These are phyloP conservation scores for Montipora capitata DNA, from an alignment of 92 coral and sea anemone species.

Conservation along the genomic window DNA sequence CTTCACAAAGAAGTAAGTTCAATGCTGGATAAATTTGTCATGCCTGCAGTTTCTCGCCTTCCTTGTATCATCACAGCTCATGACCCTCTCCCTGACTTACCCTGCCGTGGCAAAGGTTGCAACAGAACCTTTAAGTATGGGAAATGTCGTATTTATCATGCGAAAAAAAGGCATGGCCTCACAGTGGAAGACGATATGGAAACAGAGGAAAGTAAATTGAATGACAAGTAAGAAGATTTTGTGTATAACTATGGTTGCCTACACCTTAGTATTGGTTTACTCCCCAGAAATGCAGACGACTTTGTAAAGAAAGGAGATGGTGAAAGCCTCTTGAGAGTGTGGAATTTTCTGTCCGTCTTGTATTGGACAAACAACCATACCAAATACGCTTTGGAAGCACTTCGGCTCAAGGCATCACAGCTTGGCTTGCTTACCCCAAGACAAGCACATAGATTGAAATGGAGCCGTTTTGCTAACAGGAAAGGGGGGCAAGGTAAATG, in stretches of 20 bases:
- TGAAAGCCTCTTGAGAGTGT: slow-evolving; percentile 57
- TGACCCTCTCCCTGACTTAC: background rate
- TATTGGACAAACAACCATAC: slow-evolving; percentile 11
- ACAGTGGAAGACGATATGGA: too few species aligned
- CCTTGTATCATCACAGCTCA: background rate
- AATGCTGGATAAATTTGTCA: slow-evolving; percentile 63
- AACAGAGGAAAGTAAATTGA: background rate
- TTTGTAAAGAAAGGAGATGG: slow-evolving; percentile 68
- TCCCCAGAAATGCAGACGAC: slow-evolving; percentile 68
- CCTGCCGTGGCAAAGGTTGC: too few species aligned
- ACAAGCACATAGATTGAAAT: slow-evolving; percentile 63
- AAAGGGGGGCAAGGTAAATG: slow-evolving; percentile 59
- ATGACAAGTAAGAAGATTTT: too few species aligned
- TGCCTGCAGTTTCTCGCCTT: slow-evolving; percentile 15
- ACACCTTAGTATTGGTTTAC: background rate
- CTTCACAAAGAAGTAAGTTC: slow-evolving; percentile 40
- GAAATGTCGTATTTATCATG: too few species aligned
- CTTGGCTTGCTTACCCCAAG: slow-evolving; percentile 55
- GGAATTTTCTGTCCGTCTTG: slow-evolving; percentile 47
- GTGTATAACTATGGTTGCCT: too few species aligned
- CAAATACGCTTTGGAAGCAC: slow-evolving; percentile 75
- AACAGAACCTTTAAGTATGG: too few species aligned
- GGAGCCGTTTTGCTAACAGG: slow-evolving; percentile 60
- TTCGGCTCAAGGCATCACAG: slow-evolving; percentile 54
- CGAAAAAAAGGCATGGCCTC: too few species aligned